phyloP scores from a whole-genome alignment of 2,888 invertebrate genomes.

The Lycocerus yunnanus region DNA sequence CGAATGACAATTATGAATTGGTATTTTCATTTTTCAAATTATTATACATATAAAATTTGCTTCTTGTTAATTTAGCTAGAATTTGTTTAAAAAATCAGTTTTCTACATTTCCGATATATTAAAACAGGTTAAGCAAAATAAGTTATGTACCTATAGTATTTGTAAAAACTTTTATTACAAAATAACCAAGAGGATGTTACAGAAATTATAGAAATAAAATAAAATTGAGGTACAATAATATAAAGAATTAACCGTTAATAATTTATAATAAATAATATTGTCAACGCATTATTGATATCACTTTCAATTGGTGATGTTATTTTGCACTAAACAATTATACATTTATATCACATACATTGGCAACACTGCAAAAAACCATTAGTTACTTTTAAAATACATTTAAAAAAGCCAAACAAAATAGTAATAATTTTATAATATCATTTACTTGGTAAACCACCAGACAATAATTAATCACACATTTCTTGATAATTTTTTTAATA shows the following conservation, averaged over 20 bases:
- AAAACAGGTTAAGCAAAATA: too few species aligned
- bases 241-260: conserved; percentile 38
- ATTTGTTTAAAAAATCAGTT: too few species aligned
- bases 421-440: background rate
- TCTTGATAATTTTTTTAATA: background rate
- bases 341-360: conserved; percentile 53
- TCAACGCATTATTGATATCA: conserved; percentile 42
- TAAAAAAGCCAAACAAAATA: background rate
- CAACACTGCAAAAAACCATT: conserved; percentile 41
- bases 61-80: too few species aligned
- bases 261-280: conserved; percentile 49
- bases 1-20: too few species aligned
- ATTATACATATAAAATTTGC: too few species aligned
- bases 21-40: too few species aligned
- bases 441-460: background rate
- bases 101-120: too few species aligned
- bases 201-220: conserved; percentile 30
- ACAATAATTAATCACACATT: background rate
- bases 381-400: background rate
- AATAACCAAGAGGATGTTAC: conserved; percentile 26
- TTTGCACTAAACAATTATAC: conserved; percentile 39
- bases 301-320: conserved; percentile 39
- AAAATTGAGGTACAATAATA: conserved; percentile 33
- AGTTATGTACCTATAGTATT: too few species aligned
- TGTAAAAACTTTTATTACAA: conserved; percentile 25